Conservation (phyloP, 2,797 vertebrate species). For the Pempheris klunzingeri region DNA sequence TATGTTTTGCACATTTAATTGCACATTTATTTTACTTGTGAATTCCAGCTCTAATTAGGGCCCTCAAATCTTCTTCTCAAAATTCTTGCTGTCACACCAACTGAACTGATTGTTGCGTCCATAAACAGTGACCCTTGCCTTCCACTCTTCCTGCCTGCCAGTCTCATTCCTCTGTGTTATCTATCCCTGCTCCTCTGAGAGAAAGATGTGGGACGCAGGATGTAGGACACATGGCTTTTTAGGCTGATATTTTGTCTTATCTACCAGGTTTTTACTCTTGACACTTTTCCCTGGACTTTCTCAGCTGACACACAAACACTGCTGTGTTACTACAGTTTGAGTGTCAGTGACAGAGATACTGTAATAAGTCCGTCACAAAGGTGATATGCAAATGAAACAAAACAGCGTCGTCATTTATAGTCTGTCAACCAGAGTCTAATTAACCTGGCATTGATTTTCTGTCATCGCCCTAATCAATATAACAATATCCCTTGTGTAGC, state of each 20-base stretch:
- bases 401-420: slow-evolving; percentile 38
- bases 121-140: slow-evolving; percentile 18
- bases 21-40: no score
- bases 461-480: slow-evolving; percentile 56
- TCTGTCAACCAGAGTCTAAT: slow-evolving; percentile 40
- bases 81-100: slow-evolving; percentile 5
- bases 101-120: slow-evolving; percentile 18
- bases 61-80: no score
- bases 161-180: slow-evolving; percentile 45
- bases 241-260: slow-evolving; percentile 43
- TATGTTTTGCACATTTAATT: not conserved
- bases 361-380: slow-evolving; percentile 26
- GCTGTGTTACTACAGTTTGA: not conserved
- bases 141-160: slow-evolving; percentile 30
- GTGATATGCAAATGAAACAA: slow-evolving; percentile 59
- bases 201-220: slow-evolving; percentile 57
- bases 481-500: slow-evolving; percentile 59
- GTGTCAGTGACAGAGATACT: slow-evolving; percentile 3
- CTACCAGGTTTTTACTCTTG: slow-evolving; percentile 37
- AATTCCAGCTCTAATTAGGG: not conserved
- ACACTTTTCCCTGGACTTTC: slow-evolving; percentile 37
- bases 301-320: slow-evolving; percentile 33
- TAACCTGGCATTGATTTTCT: slow-evolving; percentile 60
- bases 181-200: slow-evolving; percentile 48
- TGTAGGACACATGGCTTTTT: slow-evolving; percentile 59